A percentile compares a stretch with the other conserved stretches of the same genome.
These are phyloP conservation scores for Drosophila prosaltans DNA, from an alignment of 1,140 invertebrate species.

Conservation along the genomic window DNA sequence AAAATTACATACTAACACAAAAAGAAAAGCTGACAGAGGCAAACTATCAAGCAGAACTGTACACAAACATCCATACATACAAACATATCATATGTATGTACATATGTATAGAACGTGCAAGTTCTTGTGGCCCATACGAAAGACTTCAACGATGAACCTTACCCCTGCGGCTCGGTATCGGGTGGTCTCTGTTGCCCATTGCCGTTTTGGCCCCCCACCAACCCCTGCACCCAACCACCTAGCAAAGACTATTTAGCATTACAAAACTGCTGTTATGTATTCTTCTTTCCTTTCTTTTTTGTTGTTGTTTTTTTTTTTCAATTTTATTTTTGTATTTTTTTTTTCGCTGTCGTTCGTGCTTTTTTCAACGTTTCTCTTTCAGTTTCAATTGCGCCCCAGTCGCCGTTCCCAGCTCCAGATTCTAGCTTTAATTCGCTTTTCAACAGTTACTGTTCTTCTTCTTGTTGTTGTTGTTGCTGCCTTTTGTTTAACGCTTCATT, in stretches of 20 bases:
- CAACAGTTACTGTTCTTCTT: slow-evolving; percentile 49
- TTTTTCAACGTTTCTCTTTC: slow-evolving; percentile 73
- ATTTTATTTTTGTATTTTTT: slow-evolving; percentile 53
- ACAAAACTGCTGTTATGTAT: slow-evolving; percentile 71
- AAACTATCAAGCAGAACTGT: neutral
- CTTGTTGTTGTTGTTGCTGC: slow-evolving; percentile 25
- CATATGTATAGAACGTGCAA: slow-evolving; percentile 32
- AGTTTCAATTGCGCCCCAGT: slow-evolving; percentile 56
- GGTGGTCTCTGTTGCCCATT: neutral
- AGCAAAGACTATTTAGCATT: slow-evolving; percentile 68
- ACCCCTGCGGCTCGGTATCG: slow-evolving; percentile 14
- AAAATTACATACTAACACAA: slow-evolving; percentile 9
- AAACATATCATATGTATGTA: slow-evolving; percentile 14
- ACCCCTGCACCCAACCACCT: slow-evolving; percentile 22
- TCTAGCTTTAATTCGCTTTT: slow-evolving; percentile 77
- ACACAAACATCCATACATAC: too few relatives aligned
- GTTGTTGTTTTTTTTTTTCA: slow-evolving; percentile 55
- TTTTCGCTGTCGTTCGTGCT: slow-evolving; percentile 77
- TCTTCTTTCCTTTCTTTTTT: slow-evolving; percentile 60
- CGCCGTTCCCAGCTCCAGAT: slow-evolving; percentile 49
- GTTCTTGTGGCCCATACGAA: slow-evolving; percentile 58
- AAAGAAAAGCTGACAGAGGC: slow-evolving; percentile 3
- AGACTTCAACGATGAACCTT: slow-evolving; percentile 64
- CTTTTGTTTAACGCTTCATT: slow-evolving; percentile 66
- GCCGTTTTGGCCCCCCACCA: neutral